Percentiles rank a stretch among this genome's conserved stretches.
Conservation (phyloP, 2,113 vertebrate genomes). For the Campylomormyrus numenius region DNA sequence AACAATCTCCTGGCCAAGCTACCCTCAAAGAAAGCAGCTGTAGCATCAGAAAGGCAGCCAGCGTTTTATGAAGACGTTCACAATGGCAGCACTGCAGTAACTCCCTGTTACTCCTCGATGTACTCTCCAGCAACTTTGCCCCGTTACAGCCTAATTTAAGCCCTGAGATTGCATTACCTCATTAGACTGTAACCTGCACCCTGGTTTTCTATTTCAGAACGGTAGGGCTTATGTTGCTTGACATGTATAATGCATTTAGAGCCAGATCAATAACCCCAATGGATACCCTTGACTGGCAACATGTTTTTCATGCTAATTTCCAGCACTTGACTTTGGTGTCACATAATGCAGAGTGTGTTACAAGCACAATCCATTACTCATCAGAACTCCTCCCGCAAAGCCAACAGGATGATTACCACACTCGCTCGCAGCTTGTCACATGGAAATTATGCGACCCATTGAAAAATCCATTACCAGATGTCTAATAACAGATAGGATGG, state of each 20-base stretch:
- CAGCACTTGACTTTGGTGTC: conserved; percentile 5
- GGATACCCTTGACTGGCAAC: neutral
- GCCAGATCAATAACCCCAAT: conserved; percentile 12
- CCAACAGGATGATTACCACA: neutral
- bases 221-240: neutral
- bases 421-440: neutral
- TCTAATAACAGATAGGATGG: conserved; percentile 3
- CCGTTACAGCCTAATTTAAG: neutral
- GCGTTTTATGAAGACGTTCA: no score
- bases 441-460: neutral
- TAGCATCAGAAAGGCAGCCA: neutral
- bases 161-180: neutral
- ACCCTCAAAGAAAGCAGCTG: neutral
- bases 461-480: conserved; percentile 17
- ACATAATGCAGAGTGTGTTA: conserved; percentile 2
- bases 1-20: neutral
- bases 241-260: conserved; percentile 6
- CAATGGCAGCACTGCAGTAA: neutral
- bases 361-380: conserved; percentile 4
- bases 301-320: conserved; percentile 14
- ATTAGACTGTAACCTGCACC: neutral
- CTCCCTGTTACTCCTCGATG: neutral
- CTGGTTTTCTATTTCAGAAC: neutral
- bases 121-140: neutral
- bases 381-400: neutral